A percentile compares a stretch with the other conserved stretches of the same genome.
phyloP scores from a whole-genome alignment of 2,888 invertebrate genomes.

The Epiblema foenella region DNA sequence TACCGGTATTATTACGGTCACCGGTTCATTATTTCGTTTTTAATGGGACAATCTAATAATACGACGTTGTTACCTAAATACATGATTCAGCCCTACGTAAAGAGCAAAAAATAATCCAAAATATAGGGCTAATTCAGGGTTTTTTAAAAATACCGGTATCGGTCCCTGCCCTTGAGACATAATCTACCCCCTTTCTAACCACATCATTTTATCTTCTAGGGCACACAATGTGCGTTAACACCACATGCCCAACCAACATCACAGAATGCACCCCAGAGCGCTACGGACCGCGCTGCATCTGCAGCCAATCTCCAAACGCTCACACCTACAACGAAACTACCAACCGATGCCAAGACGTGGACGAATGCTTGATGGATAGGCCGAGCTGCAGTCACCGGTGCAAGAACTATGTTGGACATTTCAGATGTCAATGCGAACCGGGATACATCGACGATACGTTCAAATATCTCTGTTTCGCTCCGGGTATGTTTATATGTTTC shows the following conservation, averaged over 20 bases:
- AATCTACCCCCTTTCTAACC: too few species aligned
- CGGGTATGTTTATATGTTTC: conserved; percentile 57
- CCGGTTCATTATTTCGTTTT: too few species aligned
- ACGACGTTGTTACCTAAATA: too few species aligned
- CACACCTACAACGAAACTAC: conserved; percentile 64
- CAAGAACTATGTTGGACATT: conserved; percentile 84
- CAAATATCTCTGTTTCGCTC: conserved; percentile 64
- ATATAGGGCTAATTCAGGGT: too few species aligned
- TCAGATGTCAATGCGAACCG: conserved; percentile 86
- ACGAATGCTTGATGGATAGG: conserved; percentile 86
- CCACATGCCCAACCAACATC: conserved; percentile 58
- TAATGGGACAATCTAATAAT: too few species aligned
- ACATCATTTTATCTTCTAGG: conserved; percentile 54
- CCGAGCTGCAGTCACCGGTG: conserved; percentile 90
- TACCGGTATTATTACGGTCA: too few species aligned
- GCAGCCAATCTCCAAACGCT: conserved; percentile 70
- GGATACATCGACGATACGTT: conserved; percentile 76
- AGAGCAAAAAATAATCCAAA: too few species aligned
- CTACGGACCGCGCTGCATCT: conserved; percentile 81
- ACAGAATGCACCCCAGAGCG: conserved; percentile 62
- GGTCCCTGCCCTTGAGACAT: too few species aligned
- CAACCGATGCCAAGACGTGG: conserved; percentile 80
- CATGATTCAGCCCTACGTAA: too few species aligned
- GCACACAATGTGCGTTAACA: conserved; percentile 66
- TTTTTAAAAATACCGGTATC: too few species aligned